Evolutionary conservation across 2,113 vertebrate species (phyloP), one percentile per base, ranked within the genome.

Genomic region (Macroglossus sobrinus): DNA sequence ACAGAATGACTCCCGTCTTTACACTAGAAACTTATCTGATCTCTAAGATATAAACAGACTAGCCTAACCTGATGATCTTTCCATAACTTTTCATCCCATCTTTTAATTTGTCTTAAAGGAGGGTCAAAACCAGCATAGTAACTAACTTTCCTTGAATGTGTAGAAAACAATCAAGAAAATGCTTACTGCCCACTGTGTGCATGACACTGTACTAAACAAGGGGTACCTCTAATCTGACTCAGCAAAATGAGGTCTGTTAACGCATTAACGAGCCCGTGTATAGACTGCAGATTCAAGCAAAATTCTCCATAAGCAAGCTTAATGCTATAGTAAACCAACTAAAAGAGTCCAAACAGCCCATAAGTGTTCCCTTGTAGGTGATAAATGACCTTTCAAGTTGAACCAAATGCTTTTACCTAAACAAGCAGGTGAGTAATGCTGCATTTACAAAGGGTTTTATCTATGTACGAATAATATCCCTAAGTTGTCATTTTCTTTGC

Each of bases 191-290:
- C 88, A 94, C 75, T 86, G 16, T 74, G 76, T 80, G 40, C 45
- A 45, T 69, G n/a, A 45, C 38, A 81, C 50, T 64, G 11, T 50
- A 75, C 35, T 78, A 66, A 95, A 84, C 19, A 75, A 95, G 82
- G 75, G 24, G 40, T 47, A 57, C 68, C 64, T 64, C 57, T 79
- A 64, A 55, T 19, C 57, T 97, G 88, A 96, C 50, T 97, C 95
- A 97, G 95, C 97, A 97, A 94, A 96, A 89, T 89, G 66, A 89
- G 55, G 78, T 72, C 84, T 95, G 96, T 95, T 96, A 97, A 91
- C 64, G 80, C 64, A 91, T 90, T 96, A 92, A 93, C 66, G 68
- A 94, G 75, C 38, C 91, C 50, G 1, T 61, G 79, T 53, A 88
- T 43, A 91, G 91, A 89, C 43, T 90, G 94, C 84, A 96, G 59